Evolutionary conservation across 2,888 invertebrate species (phyloP), one percentile per base, ranked within the genome.

Genomic region (Netelia inedita): DNA sequence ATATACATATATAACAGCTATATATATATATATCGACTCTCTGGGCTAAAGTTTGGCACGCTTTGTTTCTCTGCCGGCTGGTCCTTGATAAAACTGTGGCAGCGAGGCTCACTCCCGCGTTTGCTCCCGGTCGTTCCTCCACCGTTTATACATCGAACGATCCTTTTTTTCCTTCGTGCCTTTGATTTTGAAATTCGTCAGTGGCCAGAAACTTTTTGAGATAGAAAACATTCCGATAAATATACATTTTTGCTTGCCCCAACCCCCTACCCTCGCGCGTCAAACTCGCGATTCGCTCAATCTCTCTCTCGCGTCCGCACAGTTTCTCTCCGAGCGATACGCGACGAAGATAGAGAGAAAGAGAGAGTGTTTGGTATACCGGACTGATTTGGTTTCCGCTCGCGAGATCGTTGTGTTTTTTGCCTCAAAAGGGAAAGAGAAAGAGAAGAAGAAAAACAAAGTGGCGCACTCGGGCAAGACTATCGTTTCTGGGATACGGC

Each of bases 151-250:
- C 41, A 6, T 66, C 35, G 16, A 65, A 50, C 59, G 23, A 59
- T 61, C 21, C 61, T 28, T 23, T 59, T 57, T 43, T 65, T 61
- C 16, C 43, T 76, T 46, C 53, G 73, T 50, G 79, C 83, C 79
- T 83, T 83, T 83, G 83, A 83, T 83, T 79, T 79, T 43, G 73
- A 74, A 83, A 83, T 83, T 74, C 57, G 69, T 69, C 69, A 83
- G 73, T 79, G 79, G 83, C 83, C 63, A 69, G 69, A 83, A 73
- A 79, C 74, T 75, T 83, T 74, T 65, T 35, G 35, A 73, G 55
- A 74, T 55, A 65, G 46, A 75, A 75, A 72, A 57, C 63, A 50
- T 73, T 53, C 41, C 73, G 41, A 35, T 68, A 41, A 19, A 28
- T 35, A 35, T 59, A 66, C 57, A 23, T 63, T 68, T 53, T 82